phyloP scores from a whole-genome alignment of 1,140 invertebrate species.

The Catajapyx aquilonaris region DNA sequence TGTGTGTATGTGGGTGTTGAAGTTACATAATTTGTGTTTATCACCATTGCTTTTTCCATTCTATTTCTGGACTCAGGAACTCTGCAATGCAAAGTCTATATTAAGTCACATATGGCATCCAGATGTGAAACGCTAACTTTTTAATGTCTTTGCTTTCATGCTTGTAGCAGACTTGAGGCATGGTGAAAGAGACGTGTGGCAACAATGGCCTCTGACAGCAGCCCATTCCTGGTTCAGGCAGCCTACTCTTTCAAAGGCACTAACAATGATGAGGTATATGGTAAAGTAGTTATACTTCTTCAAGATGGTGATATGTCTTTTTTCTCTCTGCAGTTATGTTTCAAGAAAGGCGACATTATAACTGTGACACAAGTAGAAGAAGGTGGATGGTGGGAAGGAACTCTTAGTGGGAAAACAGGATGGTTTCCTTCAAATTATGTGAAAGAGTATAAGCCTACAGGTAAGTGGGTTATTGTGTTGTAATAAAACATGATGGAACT shows the following conservation, averaged over 20 bases:
- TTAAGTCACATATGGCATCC: too few relatives aligned
- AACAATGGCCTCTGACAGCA: conserved; percentile 2
- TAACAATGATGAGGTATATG: conserved; percentile 83
- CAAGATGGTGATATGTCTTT: too few relatives aligned
- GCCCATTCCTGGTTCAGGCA: conserved; percentile 46
- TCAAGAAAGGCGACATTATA: conserved; percentile 90
- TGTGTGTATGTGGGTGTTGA: too few relatives aligned
- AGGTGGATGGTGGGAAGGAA: conserved; percentile 96
- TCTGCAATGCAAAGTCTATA: too few relatives aligned
- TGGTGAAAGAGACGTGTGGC: neutral
- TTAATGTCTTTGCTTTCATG: too few relatives aligned
- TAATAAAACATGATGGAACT: too few relatives aligned
- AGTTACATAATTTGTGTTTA: too few relatives aligned
- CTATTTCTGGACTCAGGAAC: too few relatives aligned
- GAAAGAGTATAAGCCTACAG: conserved; percentile 47
- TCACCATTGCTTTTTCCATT: too few relatives aligned
- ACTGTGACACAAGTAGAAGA: conserved; percentile 80
- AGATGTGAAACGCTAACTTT: too few relatives aligned
- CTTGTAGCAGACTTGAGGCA: neutral
- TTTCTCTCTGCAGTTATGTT: conserved; percentile 50
- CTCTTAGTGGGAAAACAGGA: conserved; percentile 77
- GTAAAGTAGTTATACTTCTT: too few relatives aligned
- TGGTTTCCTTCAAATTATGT: conserved; percentile 99
- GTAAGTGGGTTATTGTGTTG: too few relatives aligned
- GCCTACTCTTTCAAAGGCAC: conserved; percentile 81